phyloP scores from a whole-genome alignment of 1,140 invertebrate genomes.

The Ceratina australensis region DNA sequence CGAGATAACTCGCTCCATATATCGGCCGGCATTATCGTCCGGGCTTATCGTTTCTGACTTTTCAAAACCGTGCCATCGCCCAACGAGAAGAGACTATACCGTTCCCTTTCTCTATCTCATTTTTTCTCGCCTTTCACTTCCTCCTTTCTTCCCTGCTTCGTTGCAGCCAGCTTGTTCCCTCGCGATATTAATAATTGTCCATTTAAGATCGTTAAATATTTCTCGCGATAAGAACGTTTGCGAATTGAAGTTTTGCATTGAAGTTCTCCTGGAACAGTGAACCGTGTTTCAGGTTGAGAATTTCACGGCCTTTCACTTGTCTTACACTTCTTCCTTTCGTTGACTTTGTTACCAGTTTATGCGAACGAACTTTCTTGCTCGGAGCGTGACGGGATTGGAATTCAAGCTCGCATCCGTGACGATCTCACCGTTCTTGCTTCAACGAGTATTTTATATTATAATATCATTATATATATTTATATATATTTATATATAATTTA shows the following conservation, averaged over 20 bases:
- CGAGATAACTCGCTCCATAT: not conserved
- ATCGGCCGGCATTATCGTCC: not conserved
- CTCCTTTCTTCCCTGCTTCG: not conserved
- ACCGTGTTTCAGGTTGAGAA: not conserved
- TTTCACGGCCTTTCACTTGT: conserved; percentile 51
- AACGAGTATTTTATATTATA: too few relatives aligned
- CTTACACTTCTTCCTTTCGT: conserved; percentile 56
- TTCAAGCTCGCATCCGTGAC: not conserved
- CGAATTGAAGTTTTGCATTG: too few relatives aligned
- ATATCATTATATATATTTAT: too few relatives aligned
- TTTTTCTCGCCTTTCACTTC: not conserved
- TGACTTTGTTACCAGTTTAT: conserved; percentile 29
- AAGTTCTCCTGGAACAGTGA: not conserved
- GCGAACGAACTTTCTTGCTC: conserved; percentile 1
- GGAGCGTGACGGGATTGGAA: not conserved
- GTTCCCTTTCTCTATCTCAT: not conserved
- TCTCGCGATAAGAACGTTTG: not conserved
- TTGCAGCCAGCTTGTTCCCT: not conserved
- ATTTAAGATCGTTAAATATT: not conserved
- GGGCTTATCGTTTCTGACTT: conserved; percentile 18
- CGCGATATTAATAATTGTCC: too few relatives aligned
- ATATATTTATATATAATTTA: too few relatives aligned
- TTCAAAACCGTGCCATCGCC: not conserved
- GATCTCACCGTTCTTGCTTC: too few relatives aligned
- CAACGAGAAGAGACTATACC: not conserved